phyloP scores from a whole-genome alignment of 2,888 invertebrate genomes.

The Himalopsyche kuldschensis region DNA sequence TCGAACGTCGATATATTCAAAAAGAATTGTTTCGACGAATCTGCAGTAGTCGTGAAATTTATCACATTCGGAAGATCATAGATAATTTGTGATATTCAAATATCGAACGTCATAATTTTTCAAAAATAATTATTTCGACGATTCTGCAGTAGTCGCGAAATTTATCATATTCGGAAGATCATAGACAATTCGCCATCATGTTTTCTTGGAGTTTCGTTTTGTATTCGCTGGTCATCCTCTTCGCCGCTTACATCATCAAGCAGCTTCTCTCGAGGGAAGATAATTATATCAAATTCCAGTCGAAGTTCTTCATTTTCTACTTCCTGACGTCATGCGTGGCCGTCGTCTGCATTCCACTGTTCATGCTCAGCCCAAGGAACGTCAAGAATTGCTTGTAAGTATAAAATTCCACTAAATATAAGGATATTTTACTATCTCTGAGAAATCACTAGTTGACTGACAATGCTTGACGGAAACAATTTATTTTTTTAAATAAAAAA shows the following conservation, averaged over 20 bases:
- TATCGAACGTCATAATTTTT: not conserved
- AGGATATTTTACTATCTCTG: no score
- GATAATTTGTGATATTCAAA: no score
- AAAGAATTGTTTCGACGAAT: not conserved
- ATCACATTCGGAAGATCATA: not conserved
- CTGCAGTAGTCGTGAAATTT: not conserved
- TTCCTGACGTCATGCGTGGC: conserved; percentile 53
- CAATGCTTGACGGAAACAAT: no score
- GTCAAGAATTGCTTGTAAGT: conserved; percentile 61
- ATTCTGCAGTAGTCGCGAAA: not conserved
- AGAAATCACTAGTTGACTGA: no score
- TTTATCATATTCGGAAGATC: not conserved
- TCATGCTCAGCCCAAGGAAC: conserved; percentile 57
- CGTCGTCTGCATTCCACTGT: conserved; percentile 54
- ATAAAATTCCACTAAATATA: conserved; percentile 36
- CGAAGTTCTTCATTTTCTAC: conserved; percentile 57
- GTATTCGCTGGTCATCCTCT: conserved; percentile 24
- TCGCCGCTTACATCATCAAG: conserved; percentile 53
- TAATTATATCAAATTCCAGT: conserved; percentile 57
- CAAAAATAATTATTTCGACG: not conserved
- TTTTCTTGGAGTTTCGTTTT: conserved; percentile 22
- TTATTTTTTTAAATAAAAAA: no score
- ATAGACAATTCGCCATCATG: conserved; percentile 11
- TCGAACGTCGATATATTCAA: not conserved
- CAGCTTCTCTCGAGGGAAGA: conserved; percentile 57